These are phyloP conservation scores for Prunella fulvescens DNA, from an alignment of 2,113 vertebrate genomes.

Conservation along the genomic window DNA sequence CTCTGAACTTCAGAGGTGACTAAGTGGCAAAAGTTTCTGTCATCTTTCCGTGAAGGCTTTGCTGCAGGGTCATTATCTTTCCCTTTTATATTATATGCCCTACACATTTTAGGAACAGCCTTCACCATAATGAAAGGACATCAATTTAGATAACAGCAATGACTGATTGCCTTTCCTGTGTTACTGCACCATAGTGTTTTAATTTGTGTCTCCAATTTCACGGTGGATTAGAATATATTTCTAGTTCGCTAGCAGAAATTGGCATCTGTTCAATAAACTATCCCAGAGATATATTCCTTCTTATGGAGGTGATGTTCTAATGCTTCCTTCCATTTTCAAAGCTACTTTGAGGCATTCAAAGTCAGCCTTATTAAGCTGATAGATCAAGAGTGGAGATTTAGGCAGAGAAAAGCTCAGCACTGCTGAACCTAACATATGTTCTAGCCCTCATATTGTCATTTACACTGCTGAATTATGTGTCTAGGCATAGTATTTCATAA, in stretches of 20 bases:
- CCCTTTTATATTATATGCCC: not conserved
- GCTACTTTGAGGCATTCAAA: not conserved
- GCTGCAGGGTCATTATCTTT: not conserved
- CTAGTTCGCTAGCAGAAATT: not conserved
- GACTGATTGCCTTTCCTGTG: not conserved
- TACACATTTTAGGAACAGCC: not conserved
- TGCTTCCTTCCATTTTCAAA: not conserved
- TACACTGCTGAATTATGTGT: not conserved
- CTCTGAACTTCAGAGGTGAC: not conserved
- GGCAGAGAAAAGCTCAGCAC: not conserved
- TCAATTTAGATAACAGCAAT: not conserved
- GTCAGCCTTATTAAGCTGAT: not conserved
- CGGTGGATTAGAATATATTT: not conserved
- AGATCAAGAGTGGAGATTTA: not conserved
- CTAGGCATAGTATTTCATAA: not conserved
- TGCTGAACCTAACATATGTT: not conserved
- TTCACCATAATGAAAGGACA: not conserved
- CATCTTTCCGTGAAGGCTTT: not conserved
- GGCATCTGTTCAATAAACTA: not conserved
- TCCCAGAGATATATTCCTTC: not conserved
- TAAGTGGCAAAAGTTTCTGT: not conserved
- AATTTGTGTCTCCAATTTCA: not conserved
- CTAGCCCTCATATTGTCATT: not conserved
- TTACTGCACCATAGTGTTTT: not conserved
- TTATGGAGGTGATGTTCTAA: not conserved